Base-by-base conservation (phyloP, 2,113 vertebrate genomes). In the Drymodes brunneopygia region DNA sequence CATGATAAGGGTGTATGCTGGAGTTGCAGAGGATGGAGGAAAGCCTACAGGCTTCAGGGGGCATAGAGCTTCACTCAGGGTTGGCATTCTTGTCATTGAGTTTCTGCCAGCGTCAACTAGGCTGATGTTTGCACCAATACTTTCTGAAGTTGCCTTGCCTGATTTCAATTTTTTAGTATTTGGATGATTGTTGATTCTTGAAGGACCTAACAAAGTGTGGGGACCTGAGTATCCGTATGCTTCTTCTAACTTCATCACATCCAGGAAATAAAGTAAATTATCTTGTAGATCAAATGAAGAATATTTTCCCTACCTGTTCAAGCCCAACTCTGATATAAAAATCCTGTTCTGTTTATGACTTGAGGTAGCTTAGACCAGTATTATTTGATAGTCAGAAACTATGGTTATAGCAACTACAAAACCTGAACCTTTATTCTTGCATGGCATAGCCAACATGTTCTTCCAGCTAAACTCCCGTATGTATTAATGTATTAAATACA, bases 401-500 rank as follows among this genome's bases (percentile, higher is more conserved):
- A 15, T 61, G 36, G 18, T 15, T 64, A 28, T 12, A 74, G 38
- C 0, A 1, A 5, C 81, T 81, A 24, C 3, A 57, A 70, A 78
- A 70, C 16, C 10, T 58, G 35, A 11, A 31, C 81, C 38, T 51
- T 56, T 47, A 29, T 87, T 66, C 29, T 71, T 70, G 20, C 3
- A 4, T 48, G 10, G 21, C 16, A 15, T n/a, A 56, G 48, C 21
- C 4, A 4, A 4, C 31, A 23, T 0, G 0, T 67, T 64, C 13
- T 56, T 82, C 24, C 15, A 69, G 16, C 50, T 80, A 12, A 88
- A 56, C 12, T 74, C 56, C 4, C 18, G 1, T 66, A 18, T 65
- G 7, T 60, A 78, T n/a, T n/a, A n/a, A n/a, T n/a, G n/a, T n/a
- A n/a, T n/a, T n/a, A n/a, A n/a, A n/a, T n/a, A n/a, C n/a, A n/a